Conservation (phyloP, 1,140 invertebrate species). For the Triops longicaudatus region DNA sequence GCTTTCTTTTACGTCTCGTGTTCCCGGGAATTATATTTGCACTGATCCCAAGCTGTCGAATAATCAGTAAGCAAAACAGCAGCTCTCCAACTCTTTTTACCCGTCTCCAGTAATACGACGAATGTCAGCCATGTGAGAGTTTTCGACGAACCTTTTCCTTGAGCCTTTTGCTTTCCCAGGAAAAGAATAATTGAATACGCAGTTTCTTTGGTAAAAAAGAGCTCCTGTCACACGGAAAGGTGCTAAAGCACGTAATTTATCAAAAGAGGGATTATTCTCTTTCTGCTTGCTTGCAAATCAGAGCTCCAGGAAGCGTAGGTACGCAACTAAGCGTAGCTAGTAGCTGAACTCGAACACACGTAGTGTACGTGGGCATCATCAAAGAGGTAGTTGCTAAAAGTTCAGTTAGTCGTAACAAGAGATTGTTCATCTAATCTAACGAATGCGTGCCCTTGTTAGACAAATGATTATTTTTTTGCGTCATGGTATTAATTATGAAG, state of each 20-base stretch:
- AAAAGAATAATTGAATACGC: neutral
- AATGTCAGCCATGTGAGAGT: neutral
- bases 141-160: neutral
- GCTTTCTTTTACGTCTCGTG: neutral
- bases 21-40: neutral
- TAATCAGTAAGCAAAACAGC: conserved; percentile 9
- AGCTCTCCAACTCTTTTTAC: neutral
- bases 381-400: too few species aligned
- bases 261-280: neutral
- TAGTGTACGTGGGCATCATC: too few species aligned
- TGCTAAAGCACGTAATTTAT: neutral
- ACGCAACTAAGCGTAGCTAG: neutral
- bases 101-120: neutral
- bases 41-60: neutral
- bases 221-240: neutral
- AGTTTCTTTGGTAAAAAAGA: neutral
- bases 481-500: too few species aligned
- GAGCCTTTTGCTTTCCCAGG: too few species aligned
- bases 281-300: neutral
- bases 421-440: too few species aligned
- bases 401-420: too few species aligned
- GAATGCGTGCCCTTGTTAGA: too few species aligned
- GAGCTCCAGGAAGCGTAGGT: neutral
- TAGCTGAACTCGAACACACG: too few species aligned
- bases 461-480: too few species aligned